A percentile compares a stretch with the other conserved stretches of the same genome.
These are phyloP conservation scores for Naso thynnoides DNA, from an alignment of 2,797 vertebrate species.

Conservation along the genomic window DNA sequence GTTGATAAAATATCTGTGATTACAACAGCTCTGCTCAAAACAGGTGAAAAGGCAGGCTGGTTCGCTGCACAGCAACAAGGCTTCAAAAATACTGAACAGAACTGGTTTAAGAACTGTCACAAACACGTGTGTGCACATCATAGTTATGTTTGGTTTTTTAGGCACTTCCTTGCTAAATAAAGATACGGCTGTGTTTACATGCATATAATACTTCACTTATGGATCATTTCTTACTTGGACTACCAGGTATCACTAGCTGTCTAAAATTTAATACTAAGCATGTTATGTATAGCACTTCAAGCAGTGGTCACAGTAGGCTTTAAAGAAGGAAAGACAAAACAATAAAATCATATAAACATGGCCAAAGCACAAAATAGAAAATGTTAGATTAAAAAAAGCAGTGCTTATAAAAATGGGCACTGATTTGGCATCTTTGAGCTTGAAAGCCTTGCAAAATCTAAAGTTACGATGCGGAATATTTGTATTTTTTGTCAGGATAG, in stretches of 20 bases:
- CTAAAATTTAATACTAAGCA: too few species aligned
- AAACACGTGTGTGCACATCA: not conserved
- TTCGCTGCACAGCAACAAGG: too few species aligned
- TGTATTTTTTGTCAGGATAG: not conserved
- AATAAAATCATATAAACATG: not conserved
- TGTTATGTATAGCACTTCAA: too few species aligned
- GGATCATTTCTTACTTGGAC: too few species aligned
- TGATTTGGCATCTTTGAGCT: not conserved
- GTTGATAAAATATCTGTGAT: too few species aligned
- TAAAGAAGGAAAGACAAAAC: not conserved
- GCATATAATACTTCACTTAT: not conserved
- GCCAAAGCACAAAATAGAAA: not conserved
- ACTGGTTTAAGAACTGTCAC: too few species aligned
- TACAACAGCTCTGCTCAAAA: too few species aligned
- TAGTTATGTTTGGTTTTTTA: too few species aligned
- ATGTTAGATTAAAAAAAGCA: not conserved
- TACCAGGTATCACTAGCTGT: too few species aligned
- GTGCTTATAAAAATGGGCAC: too few species aligned
- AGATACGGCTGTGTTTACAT: not conserved
- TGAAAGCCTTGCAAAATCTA: not conserved
- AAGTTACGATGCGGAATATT: not conserved
- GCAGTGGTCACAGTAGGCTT: not conserved
- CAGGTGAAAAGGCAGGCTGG: too few species aligned
- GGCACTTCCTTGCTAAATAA: not conserved
- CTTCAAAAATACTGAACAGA: too few species aligned